Evolutionary conservation across 2,888 invertebrate genomes (phyloP).

Genomic region (Nyleta sp.): DNA sequence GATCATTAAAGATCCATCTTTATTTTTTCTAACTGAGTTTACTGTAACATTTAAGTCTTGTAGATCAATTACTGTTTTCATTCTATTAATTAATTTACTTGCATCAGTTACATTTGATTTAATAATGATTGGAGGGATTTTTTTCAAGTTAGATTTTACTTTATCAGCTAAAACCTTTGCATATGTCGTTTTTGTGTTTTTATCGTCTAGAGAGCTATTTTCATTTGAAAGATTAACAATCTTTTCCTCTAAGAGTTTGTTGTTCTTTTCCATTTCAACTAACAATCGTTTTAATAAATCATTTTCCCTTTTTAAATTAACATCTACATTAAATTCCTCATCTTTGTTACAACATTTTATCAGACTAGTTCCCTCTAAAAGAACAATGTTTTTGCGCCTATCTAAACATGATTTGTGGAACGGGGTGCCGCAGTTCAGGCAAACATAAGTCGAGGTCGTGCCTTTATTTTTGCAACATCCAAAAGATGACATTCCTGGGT

Average conservation of each 20-base stretch:
- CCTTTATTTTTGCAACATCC: conserved; percentile 1
- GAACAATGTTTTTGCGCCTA: background rate
- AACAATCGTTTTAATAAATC: conserved; percentile 2
- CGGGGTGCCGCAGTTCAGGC: background rate
- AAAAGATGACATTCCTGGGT: background rate
- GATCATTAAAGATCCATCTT: background rate
- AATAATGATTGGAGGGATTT: conserved; percentile 5
- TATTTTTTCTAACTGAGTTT: conserved; percentile 1
- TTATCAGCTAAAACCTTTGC: conserved; percentile 2
- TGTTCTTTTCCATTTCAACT: background rate
- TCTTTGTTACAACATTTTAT: conserved; percentile 6
- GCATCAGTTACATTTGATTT: background rate
- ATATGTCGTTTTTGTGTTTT: conserved; percentile 3
- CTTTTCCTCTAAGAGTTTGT: background rate
- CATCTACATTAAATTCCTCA: background rate
- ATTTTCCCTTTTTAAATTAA: conserved; percentile 8
- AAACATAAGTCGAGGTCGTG: background rate
- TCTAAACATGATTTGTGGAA: conserved; percentile 11
- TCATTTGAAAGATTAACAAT: background rate
- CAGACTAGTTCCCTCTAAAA: background rate
- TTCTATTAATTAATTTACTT: background rate
- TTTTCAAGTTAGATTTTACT: background rate
- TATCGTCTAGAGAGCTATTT: background rate
- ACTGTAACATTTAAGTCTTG: background rate
- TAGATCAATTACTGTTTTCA: conserved; percentile 9